phyloP scores from a whole-genome alignment of 2,797 vertebrate species.

The Dendrocincla tyrannina region DNA sequence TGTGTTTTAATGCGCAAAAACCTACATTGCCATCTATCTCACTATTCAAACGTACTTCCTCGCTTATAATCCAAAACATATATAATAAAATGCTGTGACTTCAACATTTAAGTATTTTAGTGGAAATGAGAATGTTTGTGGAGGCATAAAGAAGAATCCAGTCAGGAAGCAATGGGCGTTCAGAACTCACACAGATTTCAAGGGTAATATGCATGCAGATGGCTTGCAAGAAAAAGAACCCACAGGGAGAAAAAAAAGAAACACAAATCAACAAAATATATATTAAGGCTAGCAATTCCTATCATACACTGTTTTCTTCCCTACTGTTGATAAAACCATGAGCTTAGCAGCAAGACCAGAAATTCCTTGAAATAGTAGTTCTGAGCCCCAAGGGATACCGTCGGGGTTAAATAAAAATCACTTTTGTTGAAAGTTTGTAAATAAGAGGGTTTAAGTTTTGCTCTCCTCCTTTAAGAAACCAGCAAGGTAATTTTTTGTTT shows the following conservation, averaged over 20 bases:
- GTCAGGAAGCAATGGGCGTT: not conserved
- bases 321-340: not conserved
- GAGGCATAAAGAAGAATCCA: not conserved
- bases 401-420: not conserved
- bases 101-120: not conserved
- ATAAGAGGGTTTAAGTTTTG: not conserved
- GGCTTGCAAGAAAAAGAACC: not conserved
- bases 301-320: not conserved
- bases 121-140: not conserved
- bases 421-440: not conserved
- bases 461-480: not conserved
- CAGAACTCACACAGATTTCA: not conserved
- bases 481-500: not conserved
- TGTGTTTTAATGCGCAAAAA: not conserved
- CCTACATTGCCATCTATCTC: not conserved
- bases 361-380: not conserved
- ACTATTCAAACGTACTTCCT: not conserved
- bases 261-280: not conserved
- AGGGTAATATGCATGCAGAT: not conserved
- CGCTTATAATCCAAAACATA: not conserved
- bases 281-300: not conserved
- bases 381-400: not conserved
- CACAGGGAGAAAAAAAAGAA: not conserved
- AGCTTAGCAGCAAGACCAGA: not conserved
- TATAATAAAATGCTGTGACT: not conserved